Evolutionary conservation across 2,888 invertebrate species (phyloP).

Genomic region (Apotomis betuletana): DNA sequence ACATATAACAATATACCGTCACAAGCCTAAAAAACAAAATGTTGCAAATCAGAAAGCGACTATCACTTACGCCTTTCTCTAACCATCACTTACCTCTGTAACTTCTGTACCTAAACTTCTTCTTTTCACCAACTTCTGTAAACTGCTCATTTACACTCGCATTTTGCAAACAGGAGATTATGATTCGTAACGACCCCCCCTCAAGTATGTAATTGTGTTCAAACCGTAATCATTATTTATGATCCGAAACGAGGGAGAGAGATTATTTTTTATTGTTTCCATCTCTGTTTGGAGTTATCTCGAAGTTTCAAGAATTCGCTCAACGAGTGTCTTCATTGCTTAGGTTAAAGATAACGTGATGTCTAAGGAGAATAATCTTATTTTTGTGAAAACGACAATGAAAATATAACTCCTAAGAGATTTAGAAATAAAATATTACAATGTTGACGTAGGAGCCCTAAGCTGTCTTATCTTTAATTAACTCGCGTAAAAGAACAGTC

Average conservation of each 20-base stretch:
- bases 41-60: background rate
- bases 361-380: constrained; percentile 16
- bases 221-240: constrained; percentile 74
- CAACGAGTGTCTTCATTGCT: constrained; percentile 22
- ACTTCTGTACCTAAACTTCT: too few relatives aligned
- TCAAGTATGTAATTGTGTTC: constrained; percentile 73
- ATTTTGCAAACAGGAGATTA: constrained; percentile 49
- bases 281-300: constrained; percentile 49
- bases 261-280: constrained; percentile 74
- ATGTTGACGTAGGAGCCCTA: too few relatives aligned
- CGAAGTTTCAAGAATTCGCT: constrained; percentile 30
- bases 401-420: background rate
- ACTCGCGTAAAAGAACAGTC: too few relatives aligned
- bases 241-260: constrained; percentile 54
- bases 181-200: constrained; percentile 72
- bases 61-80: background rate
- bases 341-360: constrained; percentile 26
- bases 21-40: background rate
- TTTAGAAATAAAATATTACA: background rate
- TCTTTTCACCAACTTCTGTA: constrained; percentile 5
- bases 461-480: too few relatives aligned
- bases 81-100: constrained; percentile 2
- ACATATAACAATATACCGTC: too few relatives aligned
- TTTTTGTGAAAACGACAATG: background rate
- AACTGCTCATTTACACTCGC: background rate